phyloP scores from a whole-genome alignment of 2,113 vertebrate genomes.

The Elephas maximus region DNA sequence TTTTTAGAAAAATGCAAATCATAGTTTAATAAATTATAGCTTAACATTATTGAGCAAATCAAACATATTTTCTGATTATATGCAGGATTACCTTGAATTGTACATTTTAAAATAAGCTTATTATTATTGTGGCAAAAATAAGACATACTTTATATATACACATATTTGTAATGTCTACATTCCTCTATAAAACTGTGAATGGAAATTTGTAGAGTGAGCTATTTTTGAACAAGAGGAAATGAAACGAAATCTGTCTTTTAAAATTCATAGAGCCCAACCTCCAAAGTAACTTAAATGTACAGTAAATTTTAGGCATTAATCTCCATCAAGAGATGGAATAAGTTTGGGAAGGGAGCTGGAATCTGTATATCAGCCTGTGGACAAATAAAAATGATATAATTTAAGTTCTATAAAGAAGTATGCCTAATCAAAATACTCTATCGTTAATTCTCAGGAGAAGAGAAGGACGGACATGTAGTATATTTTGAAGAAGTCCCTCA shows the following conservation, averaged over 20 bases:
- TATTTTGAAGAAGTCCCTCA: not conserved
- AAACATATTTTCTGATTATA: slow-evolving; percentile 3
- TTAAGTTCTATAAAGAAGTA: not conserved
- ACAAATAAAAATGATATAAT: not conserved
- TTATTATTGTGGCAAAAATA: not conserved
- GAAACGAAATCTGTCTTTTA: not conserved
- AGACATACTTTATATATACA: not conserved
- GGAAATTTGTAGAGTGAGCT: not conserved
- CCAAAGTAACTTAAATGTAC: not conserved
- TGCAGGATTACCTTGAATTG: not conserved
- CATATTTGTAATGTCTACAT: not conserved
- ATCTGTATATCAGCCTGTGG: not conserved
- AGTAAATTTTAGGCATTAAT: not conserved
- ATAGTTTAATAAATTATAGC: slow-evolving; percentile 35
- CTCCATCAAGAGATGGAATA: not conserved
- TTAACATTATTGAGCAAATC: not conserved
- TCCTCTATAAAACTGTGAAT: not conserved
- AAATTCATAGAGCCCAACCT: not conserved
- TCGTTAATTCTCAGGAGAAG: not conserved
- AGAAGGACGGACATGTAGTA: not conserved
- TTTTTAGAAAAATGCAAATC: slow-evolving; percentile 30
- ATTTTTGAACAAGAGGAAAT: not conserved
- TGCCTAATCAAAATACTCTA: not conserved
- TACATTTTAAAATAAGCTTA: not conserved
- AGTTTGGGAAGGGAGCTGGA: not conserved